Evolutionary conservation across 2,888 invertebrate genomes (phyloP), one percentile per base, ranked within the genome.

Genomic region (Phrixothrix hirtus): DNA sequence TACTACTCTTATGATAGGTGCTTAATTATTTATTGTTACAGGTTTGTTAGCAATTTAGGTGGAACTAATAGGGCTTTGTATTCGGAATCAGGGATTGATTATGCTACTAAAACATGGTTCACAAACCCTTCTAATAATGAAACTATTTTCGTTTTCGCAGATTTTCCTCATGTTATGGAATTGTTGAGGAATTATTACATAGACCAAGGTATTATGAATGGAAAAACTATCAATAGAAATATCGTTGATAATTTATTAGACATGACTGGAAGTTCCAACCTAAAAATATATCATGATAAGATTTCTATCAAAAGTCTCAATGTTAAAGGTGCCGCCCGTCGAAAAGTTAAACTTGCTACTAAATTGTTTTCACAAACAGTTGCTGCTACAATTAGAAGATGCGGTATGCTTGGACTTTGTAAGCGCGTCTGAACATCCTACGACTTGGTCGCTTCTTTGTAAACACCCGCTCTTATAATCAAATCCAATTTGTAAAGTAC

Each of bases 321-420:
- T 10, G 10, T n/a, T n/a, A 14, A 16, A 36, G 10, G n/a, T 36
- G 36, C 21, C 15, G 15, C 21, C 21, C 11, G 53, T 9, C 56
- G 58, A 21, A 58, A 56, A 45, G 60, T 56, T 3, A 60, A 55
- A 59, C 52, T 42, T 31, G 57, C 62, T 2, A 53, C 61, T 3
- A 61, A 64, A 57, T 17, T 63, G 6, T 63, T 65, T 59, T 59
- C 63, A 2, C 57, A 62, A 29, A 61, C 61, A 5, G 45, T 57
- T 30, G 55, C 61, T 5, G 36, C 12, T 3, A 61, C 57, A 6
- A 50, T 65, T 26, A 44, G 13, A 3, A 17, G 62, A 44, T 52
- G 57, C 55, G 55, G 59, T 13, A 37, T 34, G 2, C 29, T 52
- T 16, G 60, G 60, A n/a, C 5, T 25, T 15, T 39, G n/a, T 56